phyloP scores from a whole-genome alignment of 1,140 invertebrate species.

The Meteorus sp. region DNA sequence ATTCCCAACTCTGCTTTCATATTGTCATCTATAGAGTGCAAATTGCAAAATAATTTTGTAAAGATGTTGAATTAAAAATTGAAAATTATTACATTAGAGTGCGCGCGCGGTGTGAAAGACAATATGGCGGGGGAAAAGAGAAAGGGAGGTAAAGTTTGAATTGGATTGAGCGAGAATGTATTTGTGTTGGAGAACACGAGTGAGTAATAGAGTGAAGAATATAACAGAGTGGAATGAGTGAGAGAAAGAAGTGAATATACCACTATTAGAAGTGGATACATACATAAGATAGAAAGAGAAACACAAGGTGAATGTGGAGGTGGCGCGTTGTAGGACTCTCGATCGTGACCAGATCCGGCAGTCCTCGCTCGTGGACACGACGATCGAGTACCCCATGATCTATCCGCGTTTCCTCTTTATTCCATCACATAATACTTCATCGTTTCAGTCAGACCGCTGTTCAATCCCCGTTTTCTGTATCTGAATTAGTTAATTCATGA shows the following conservation, averaged over 20 bases:
- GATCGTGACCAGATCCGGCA: conserved; percentile 15
- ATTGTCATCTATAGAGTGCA: too few relatives aligned
- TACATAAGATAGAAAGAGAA: neutral
- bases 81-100: neutral
- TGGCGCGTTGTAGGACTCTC: conserved; percentile 2
- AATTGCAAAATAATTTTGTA: too few relatives aligned
- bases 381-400: neutral
- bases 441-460: too few relatives aligned
- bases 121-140: conserved; percentile 18
- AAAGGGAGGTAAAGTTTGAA: neutral
- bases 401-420: neutral
- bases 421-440: too few relatives aligned
- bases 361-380: conserved; percentile 18
- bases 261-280: too few relatives aligned
- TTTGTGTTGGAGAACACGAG: neutral
- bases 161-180: neutral
- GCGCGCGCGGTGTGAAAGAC: neutral
- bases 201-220: too few relatives aligned
- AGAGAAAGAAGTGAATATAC: too few relatives aligned
- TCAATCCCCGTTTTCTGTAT: neutral
- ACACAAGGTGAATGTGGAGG: neutral
- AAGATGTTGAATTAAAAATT: too few relatives aligned
- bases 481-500: neutral
- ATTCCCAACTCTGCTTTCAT: too few relatives aligned
- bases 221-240: too few relatives aligned